A percentile compares a stretch with the other conserved stretches of the same genome.
Conservation (phyloP, 1,140 invertebrate genomes). For the Ericerus pela region DNA sequence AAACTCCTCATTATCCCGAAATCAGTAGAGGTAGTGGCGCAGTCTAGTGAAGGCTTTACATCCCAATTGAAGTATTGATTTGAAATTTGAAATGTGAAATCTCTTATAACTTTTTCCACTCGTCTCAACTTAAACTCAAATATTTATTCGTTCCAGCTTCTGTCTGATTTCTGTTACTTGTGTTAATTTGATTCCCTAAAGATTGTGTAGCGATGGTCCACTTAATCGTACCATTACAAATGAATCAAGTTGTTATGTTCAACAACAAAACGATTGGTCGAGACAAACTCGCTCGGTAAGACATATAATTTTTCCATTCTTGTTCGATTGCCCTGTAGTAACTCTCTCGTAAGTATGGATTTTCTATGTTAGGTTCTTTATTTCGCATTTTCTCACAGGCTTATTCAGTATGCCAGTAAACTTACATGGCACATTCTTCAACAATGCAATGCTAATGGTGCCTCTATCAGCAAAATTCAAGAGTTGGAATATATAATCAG, state of each 20-base stretch:
- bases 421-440: conserved; percentile 20
- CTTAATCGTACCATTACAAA: too few species aligned
- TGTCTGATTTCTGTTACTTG: too few species aligned
- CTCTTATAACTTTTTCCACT: too few species aligned
- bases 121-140: too few species aligned
- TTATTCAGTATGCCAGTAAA: conserved; percentile 21
- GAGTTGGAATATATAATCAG: conserved; percentile 19
- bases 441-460: conserved; percentile 12
- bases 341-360: background rate
- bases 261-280: conserved; percentile 19
- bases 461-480: conserved; percentile 19
- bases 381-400: conserved; percentile 15
- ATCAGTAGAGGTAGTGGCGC: too few species aligned
- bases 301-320: conserved; percentile 2
- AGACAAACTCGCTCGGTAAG: conserved; percentile 19
- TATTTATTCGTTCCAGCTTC: too few species aligned
- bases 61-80: too few species aligned
- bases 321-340: background rate
- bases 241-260: conserved; percentile 51
- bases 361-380: background rate
- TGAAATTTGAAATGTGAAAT: too few species aligned
- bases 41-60: too few species aligned
- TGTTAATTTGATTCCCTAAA: too few species aligned
- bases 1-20: too few species aligned
- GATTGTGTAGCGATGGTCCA: too few species aligned